These are phyloP conservation scores for Enoplosus armatus DNA, from an alignment of 2,797 vertebrate genomes.

Conservation along the genomic window DNA sequence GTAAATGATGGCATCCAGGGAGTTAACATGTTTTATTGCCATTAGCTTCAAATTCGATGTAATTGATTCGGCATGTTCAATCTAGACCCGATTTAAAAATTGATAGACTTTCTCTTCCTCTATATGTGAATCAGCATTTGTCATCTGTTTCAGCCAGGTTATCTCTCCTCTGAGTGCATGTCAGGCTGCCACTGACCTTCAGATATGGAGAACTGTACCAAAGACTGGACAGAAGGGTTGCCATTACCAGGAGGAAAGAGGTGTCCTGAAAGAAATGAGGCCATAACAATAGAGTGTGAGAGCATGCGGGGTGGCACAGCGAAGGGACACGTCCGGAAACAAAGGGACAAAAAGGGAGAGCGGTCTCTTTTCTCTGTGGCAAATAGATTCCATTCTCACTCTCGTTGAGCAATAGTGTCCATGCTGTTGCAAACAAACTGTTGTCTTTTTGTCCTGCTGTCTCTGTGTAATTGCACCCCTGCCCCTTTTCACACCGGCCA, in stretches of 20 bases:
- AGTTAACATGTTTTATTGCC: slow-evolving; percentile 20
- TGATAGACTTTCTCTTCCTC: slow-evolving; percentile 34
- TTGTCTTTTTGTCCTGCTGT: slow-evolving; percentile 54
- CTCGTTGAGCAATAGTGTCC: slow-evolving; percentile 44
- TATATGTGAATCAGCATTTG: slow-evolving; percentile 15
- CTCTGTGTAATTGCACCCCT: slow-evolving; percentile 65
- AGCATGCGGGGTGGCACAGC: neutral
- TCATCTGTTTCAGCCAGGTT: slow-evolving; percentile 33
- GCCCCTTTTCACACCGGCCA: slow-evolving; percentile 51
- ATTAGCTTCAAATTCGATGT: slow-evolving; percentile 26
- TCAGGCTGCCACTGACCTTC: slow-evolving; percentile 52
- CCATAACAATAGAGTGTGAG: slow-evolving; percentile 23
- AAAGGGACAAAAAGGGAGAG: slow-evolving; percentile 35
- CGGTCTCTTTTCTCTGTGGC: slow-evolving; percentile 26
- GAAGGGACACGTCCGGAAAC: slow-evolving; percentile 24
- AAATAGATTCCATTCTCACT: slow-evolving; percentile 57
- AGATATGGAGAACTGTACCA: slow-evolving; percentile 29
- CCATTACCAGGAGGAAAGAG: slow-evolving; percentile 28
- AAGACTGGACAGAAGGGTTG: slow-evolving; percentile 20
- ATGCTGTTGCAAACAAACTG: slow-evolving; percentile 66
- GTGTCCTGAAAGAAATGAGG: slow-evolving; percentile 40
- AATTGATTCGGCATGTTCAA: slow-evolving; percentile 37
- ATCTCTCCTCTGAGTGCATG: slow-evolving; percentile 34
- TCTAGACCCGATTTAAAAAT: slow-evolving; percentile 40
- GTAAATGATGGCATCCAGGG: slow-evolving; percentile 9